Percentiles rank a stretch among this genome's conserved stretches.
Evolutionary conservation across 1,140 invertebrate genomes (phyloP).

Genomic region (Macrosteles quadrilineatus): DNA sequence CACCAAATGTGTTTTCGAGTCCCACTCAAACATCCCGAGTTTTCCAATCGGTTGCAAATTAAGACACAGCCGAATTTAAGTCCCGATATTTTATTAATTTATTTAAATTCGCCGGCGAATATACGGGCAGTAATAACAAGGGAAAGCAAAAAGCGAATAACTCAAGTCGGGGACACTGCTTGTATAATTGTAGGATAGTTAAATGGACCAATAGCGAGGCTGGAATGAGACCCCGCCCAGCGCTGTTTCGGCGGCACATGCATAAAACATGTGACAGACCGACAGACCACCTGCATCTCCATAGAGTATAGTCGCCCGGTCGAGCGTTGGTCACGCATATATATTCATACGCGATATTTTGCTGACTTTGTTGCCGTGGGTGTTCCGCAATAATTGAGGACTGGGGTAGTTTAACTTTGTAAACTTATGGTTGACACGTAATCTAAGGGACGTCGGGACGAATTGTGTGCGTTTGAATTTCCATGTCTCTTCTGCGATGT

Average conservation of each 20-base stretch:
- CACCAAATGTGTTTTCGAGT: too few relatives aligned
- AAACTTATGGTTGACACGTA: too few relatives aligned
- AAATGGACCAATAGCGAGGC: neutral
- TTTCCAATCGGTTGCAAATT: too few relatives aligned
- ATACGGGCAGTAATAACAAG: conserved; percentile 16
- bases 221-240: neutral
- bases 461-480: too few relatives aligned
- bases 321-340: neutral
- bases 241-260: neutral
- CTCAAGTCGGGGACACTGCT: neutral
- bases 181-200: conserved; percentile 19
- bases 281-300: neutral
- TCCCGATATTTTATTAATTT: conserved; percentile 4
- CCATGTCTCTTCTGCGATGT: too few relatives aligned
- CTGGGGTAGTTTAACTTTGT: too few relatives aligned
- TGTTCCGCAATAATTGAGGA: too few relatives aligned
- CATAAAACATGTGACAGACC: conserved; percentile 19
- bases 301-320: too few relatives aligned
- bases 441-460: too few relatives aligned
- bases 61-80: too few relatives aligned
- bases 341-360: neutral
- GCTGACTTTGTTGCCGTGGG: too few relatives aligned
- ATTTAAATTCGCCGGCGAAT: conserved; percentile 3
- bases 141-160: neutral
- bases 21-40: too few relatives aligned